Conservation (phyloP, 2,797 vertebrate genomes). For the Iguana delicatissima region DNA sequence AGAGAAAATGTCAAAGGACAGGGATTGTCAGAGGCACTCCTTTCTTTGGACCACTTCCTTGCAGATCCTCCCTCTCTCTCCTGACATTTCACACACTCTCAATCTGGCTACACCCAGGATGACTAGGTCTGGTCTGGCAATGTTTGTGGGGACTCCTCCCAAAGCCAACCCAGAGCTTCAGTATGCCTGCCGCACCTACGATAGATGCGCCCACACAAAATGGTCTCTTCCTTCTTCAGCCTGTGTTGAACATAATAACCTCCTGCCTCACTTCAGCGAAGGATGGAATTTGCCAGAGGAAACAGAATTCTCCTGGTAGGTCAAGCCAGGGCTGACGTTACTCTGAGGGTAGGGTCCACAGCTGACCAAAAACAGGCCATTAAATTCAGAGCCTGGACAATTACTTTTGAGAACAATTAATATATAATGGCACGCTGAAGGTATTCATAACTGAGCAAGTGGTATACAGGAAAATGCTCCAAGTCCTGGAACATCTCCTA, state of each 20-base stretch:
- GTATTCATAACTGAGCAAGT: background rate
- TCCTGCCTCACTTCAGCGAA: background rate
- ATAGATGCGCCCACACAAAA: background rate
- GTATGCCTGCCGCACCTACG: background rate
- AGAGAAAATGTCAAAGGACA: background rate
- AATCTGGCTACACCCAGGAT: constrained; percentile 57
- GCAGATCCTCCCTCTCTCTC: background rate
- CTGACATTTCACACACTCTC: background rate
- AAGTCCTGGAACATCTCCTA: background rate
- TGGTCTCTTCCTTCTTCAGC: background rate
- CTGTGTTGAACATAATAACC: background rate
- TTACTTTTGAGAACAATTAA: no score
- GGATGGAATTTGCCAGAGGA: background rate
- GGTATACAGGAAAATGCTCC: no score
- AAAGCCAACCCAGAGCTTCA: background rate
- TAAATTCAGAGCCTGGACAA: background rate
- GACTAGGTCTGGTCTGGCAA: constrained; percentile 52
- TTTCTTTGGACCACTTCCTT: background rate
- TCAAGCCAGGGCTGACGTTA: background rate
- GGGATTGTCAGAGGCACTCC: background rate
- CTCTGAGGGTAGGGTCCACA: background rate
- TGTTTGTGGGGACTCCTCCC: constrained; percentile 33
- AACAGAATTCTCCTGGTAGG: background rate
- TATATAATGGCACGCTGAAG: background rate
- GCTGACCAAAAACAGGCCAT: no score